Evolutionary conservation across 1,140 invertebrate genomes (phyloP), one percentile per base, ranked within the genome.

Genomic region (Drosophila azteca): DNA sequence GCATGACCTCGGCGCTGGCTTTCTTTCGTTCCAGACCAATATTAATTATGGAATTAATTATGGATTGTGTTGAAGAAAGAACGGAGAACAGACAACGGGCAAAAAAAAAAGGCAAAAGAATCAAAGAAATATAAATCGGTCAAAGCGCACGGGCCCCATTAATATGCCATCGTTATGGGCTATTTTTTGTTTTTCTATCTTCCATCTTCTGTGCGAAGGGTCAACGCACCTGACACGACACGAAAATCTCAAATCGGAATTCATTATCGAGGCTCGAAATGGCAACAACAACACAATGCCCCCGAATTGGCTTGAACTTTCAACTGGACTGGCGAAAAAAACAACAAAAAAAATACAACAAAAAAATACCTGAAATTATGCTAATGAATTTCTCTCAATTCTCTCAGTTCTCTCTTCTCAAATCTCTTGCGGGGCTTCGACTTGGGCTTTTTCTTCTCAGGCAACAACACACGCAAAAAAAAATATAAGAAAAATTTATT

Each of bases 401-500:
- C n/a, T n/a, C n/a, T n/a, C n/a, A n/a, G 24, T 52, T 69, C 24
- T 50, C 22, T 35, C 44, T 52, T 45, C 35, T 50, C 35, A 31
- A 13, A 31, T 35, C 20, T 24, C 15, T 26, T 43, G 49, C 13
- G 44, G 6, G 31, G 59, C 55, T 41, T 58, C 11, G 15, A 48
- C 49, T 65, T 67, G 35, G 7, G 35, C 7, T 43, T 22, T 29
- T 35, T 43, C 48, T 43, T 43, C 53, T 52, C n/a, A 57, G 51
- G 51, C 62, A 59, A 55, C 49, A 69, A 59, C 57, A 77, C 77
- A 75, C 68, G 68, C 77, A 77, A 65, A 78, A 87, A 84, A 85
- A 87, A 68, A 75, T 51, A 3, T 26, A 60, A 75, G 81, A 85
- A 83, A 85, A 78, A 78, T 84, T 79, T 84, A 87, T 87, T 83